Conservation (phyloP, 2,113 vertebrate genomes). For the Xiphophorus hellerii region DNA sequence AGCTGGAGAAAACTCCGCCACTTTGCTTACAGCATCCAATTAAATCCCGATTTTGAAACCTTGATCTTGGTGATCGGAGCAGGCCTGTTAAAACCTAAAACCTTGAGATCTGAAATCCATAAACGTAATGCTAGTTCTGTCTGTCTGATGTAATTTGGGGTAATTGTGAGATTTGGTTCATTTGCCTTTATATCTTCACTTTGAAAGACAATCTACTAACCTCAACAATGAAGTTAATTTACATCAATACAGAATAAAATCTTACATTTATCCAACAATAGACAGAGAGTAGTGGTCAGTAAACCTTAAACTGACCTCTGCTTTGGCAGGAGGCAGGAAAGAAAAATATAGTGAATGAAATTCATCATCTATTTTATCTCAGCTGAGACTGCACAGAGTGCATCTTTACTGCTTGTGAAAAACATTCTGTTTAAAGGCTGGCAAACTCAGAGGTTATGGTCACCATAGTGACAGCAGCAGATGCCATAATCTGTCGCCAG, state of each 20-base stretch:
- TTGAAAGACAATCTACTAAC: not conserved
- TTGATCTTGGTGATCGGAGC: not conserved
- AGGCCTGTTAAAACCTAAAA: too few relatives aligned
- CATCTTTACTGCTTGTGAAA: slow-evolving; percentile 68
- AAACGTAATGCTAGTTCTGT: not conserved
- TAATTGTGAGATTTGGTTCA: not conserved
- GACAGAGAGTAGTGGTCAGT: not conserved
- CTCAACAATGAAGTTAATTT: not conserved
- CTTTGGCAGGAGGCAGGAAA: not conserved
- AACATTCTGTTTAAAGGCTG: slow-evolving; percentile 54
- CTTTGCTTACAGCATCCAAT: not conserved
- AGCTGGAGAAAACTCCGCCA: not conserved
- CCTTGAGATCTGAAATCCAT: too few relatives aligned
- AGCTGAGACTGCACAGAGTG: slow-evolving; percentile 19
- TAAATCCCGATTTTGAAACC: not conserved
- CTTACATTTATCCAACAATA: not conserved
- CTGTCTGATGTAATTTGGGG: not conserved
- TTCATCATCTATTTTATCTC: slow-evolving; percentile 9
- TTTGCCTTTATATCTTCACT: not conserved
- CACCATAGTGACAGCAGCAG: slow-evolving; percentile 73
- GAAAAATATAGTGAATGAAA: not conserved
- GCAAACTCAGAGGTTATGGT: slow-evolving; percentile 55
- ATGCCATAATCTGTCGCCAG: slow-evolving; percentile 45
- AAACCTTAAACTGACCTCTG: not conserved
- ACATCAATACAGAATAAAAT: not conserved